Evolutionary conservation across 2,888 invertebrate genomes (phyloP).

Genomic region (Caenorhabditis plicata): DNA sequence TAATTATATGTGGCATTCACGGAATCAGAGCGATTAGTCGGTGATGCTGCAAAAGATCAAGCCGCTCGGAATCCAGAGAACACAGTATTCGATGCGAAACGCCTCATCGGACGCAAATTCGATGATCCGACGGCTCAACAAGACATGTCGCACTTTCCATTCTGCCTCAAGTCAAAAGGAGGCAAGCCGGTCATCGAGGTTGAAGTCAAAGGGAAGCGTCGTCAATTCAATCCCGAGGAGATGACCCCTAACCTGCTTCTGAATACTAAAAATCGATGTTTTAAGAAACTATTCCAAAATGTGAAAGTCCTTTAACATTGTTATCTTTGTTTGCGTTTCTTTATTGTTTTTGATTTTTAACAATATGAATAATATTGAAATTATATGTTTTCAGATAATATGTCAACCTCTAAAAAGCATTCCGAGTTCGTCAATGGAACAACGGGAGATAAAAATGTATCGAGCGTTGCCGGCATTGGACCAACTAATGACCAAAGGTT

Average conservation of each 20-base stretch:
- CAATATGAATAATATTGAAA: too few species aligned
- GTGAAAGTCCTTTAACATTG: too few species aligned
- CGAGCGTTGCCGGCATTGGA: conserved; percentile 93
- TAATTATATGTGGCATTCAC: conserved; percentile 72
- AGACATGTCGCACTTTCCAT: conserved; percentile 65
- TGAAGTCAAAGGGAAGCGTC: conserved; percentile 82
- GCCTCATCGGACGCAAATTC: conserved; percentile 69
- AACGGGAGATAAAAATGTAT: conserved; percentile 90
- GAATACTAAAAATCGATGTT: too few species aligned
- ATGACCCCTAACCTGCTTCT: too few species aligned
- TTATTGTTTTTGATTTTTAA: too few species aligned
- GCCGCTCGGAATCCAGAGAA: conserved; percentile 69
- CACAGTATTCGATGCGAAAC: conserved; percentile 60
- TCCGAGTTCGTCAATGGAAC: conserved; percentile 89
- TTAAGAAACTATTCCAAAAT: too few species aligned
- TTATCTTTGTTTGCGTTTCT: too few species aligned
- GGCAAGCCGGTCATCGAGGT: conserved; percentile 70
- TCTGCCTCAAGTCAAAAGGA: conserved; percentile 51
- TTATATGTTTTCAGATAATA: too few species aligned
- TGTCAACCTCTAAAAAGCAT: conserved; percentile 83
- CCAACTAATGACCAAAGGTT: conserved; percentile 84
- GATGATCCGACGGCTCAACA: conserved; percentile 67
- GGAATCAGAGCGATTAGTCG: conserved; percentile 69
- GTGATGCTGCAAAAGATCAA: conserved; percentile 70
- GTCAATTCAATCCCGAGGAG: conserved; percentile 70